Evolutionary conservation across 1,140 invertebrate genomes (phyloP), one percentile per base, ranked within the genome.

Genomic region (Stenopsyche tienmushanensis): DNA sequence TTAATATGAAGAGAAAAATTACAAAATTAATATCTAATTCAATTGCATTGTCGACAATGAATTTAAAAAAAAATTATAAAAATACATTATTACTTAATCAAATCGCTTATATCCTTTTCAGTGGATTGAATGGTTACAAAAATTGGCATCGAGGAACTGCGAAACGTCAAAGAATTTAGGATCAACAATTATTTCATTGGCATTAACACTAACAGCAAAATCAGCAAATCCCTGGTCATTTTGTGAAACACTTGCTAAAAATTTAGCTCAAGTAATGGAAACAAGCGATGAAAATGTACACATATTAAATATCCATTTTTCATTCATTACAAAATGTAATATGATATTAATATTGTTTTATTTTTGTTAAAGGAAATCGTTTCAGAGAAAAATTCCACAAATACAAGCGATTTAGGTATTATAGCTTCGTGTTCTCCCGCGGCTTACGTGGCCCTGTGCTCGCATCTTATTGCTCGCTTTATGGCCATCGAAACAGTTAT

Each of bases 101-200:
- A n/a, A n/a, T n/a, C n/a, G n/a, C n/a, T n/a, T n/a, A 41, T 20
- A 29, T 47, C n/a, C 10, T 21, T 52, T 65, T 9, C 47, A 70
- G 68, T 70, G 68, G 68, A 54, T 42, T 0, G 47, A 66, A 20
- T 70, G 64, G 64, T 25, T 70, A 24, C 52, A 29, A 21, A 34
- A 53, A 10, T 57, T 66, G 20, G 49, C 50, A 7, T 66, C 64
- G 0, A 63, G 49, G 18, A 24, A 25, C 5, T 21, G 21, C 15
- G 60, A 64, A 15, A 24, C 25, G 20, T 52, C 50, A n/a, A 29
- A 53, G 41, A 57, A 64, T 64, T 18, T 66, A 23, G 60, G 64
- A 2, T 20, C 60, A 9, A 8, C 42, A 3, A 24, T 55, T 1
- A 50, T 70, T n/a, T 13, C 53, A 0, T 17, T 52, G 17, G 13